phyloP scores from a whole-genome alignment of 2,797 vertebrate genomes.

The Chrysocyon brachyurus region DNA sequence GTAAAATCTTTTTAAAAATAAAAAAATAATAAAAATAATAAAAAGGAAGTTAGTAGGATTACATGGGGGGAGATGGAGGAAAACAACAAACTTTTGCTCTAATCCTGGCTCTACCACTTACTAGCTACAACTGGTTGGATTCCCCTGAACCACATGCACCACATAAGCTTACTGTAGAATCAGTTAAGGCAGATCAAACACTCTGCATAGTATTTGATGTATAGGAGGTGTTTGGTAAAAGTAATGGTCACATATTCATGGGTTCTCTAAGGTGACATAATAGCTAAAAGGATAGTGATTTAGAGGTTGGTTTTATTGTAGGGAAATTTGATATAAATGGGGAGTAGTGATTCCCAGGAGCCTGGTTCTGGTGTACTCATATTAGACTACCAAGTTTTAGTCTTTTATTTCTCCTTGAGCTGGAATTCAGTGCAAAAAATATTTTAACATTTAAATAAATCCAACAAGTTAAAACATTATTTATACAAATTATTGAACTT shows the following conservation, averaged over 20 bases:
- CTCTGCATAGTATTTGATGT: neutral
- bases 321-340: conserved; percentile 44
- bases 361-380: neutral
- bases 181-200: neutral
- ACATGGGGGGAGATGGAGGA: neutral
- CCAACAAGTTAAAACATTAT: conserved; percentile 37
- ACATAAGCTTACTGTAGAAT: neutral
- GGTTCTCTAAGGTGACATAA: neutral
- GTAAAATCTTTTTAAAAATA: no score
- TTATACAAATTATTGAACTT: conserved; percentile 33
- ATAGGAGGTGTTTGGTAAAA: neutral
- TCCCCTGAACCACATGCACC: neutral
- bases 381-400: neutral
- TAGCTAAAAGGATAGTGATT: neutral
- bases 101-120: neutral
- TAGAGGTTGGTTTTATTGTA: neutral
- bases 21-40: no score
- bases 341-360: neutral
- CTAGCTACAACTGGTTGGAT: neutral
- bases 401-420: conserved; percentile 47
- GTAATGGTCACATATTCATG: neutral
- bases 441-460: conserved; percentile 64
- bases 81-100: neutral
- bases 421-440: conserved; percentile 47
- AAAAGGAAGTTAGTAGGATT: neutral